Conservation (phyloP, 2,797 vertebrate species). For the Etheostoma nigrum region DNA sequence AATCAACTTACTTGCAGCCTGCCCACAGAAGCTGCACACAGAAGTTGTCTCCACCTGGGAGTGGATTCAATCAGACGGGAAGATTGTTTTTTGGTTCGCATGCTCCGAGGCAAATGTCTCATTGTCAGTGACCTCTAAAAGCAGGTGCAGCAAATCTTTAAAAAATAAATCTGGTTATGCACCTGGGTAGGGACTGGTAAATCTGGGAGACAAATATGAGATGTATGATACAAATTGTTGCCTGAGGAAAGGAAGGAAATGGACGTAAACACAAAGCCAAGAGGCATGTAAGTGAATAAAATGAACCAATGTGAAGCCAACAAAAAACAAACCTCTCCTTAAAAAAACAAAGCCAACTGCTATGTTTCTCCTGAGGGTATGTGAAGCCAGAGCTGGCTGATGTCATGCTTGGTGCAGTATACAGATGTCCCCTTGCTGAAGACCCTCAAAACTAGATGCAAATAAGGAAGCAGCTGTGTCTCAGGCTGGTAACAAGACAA, state of each 20-base stretch:
- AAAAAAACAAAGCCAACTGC: slow-evolving; percentile 37
- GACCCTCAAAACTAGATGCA: slow-evolving; percentile 48
- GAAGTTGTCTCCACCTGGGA: slow-evolving; percentile 31
- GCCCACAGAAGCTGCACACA: not conserved
- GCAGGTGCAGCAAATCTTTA: slow-evolving; percentile 43
- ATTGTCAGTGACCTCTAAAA: slow-evolving; percentile 57
- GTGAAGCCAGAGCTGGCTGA: slow-evolving; percentile 56
- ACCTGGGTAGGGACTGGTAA: slow-evolving; percentile 23
- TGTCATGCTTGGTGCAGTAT: slow-evolving; percentile 57
- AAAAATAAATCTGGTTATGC: slow-evolving; percentile 29
- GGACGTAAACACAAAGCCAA: slow-evolving; percentile 30
- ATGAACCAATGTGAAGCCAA: slow-evolving; percentile 52
- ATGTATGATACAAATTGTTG: slow-evolving; percentile 38
- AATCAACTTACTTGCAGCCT: slow-evolving; percentile 29
- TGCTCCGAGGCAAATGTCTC: slow-evolving; percentile 34
- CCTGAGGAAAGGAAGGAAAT: slow-evolving; percentile 5
- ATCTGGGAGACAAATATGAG: slow-evolving; percentile 22
- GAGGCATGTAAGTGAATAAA: slow-evolving; percentile 53
- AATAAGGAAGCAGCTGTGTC: slow-evolving; percentile 67
- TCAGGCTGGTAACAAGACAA: slow-evolving; percentile 46
- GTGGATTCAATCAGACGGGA: slow-evolving; percentile 31
- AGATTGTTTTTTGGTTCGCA: not conserved
- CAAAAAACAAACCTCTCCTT: slow-evolving; percentile 31
- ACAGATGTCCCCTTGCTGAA: slow-evolving; percentile 66
- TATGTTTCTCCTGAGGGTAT: slow-evolving; percentile 52